Evolutionary conservation across 2,888 invertebrate species (phyloP), one percentile per base, ranked within the genome.

Genomic region (Druceiella hillmani): DNA sequence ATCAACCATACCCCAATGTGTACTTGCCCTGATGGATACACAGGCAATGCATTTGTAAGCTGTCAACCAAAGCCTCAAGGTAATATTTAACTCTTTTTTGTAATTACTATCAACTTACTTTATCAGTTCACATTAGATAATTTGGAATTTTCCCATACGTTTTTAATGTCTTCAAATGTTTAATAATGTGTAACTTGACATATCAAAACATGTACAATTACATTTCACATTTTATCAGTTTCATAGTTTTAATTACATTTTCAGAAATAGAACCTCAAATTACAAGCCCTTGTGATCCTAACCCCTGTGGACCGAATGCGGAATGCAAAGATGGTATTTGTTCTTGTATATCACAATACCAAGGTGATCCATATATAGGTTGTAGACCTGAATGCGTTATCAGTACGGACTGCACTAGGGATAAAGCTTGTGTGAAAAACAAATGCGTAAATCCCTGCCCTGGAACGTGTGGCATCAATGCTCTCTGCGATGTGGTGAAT

Each of bases 351-450:
- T 62, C 69, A n/a, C 83, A 83, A 50, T 85, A 82, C 55, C 74
- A 76, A 39, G 87, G 87, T 27, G 82, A 86, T 62, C 86, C 87
- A 20, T 81, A 80, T 52, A 59, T 72, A 17, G 80, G 81, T 13
- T 87, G 87, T 53, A 75, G 82, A 46, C 87, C 87, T 2, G 87
- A 88, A 65, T 88, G 88, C 57, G 71, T 85, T 12, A 71, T 80
- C 11, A 88, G 82, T 56, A 77, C 76, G 35, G 87, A 87, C 48
- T 87, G 87, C 57, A 55, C 78, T 1, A 52, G 69, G 40, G 69
- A 82, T 49, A 78, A 70, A 52, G 81, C 87, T 34, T 91, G 90
- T 55, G 71, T 81, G 24, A 74, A 75, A 50, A 81, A 80, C 53
- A 85, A 83, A 62, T 88, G 88, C 54, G 57, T 66, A 4, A 80